phyloP scores from a whole-genome alignment of 2,888 invertebrate species.

The Drosophila mayaguana region DNA sequence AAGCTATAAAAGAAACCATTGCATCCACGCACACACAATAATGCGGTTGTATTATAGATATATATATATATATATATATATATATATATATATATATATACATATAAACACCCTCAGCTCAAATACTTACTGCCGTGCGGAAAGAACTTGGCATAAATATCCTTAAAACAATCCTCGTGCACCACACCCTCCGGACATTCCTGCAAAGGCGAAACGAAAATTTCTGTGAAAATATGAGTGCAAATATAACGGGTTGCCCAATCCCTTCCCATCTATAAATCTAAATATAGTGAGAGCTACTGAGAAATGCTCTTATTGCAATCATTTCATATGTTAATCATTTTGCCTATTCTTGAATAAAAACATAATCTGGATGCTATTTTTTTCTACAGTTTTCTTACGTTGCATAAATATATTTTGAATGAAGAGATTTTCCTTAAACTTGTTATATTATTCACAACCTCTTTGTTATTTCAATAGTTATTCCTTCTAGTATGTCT shows the following conservation, averaged over 20 bases:
- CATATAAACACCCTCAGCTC: not conserved
- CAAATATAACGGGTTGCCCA: slow-evolving; percentile 18
- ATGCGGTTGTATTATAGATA: not conserved
- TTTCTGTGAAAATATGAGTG: slow-evolving; percentile 57
- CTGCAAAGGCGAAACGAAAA: slow-evolving; percentile 87
- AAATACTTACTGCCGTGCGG: slow-evolving; percentile 97
- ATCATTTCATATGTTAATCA: slow-evolving; percentile 1
- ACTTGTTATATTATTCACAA: not conserved
- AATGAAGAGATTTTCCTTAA: not conserved
- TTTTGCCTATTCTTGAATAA: not conserved
- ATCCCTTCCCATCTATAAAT: not conserved
- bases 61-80: not conserved
- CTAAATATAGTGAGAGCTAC: not conserved
- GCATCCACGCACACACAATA: slow-evolving; percentile 33
- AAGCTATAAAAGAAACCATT: slow-evolving; percentile 59
- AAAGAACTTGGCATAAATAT: slow-evolving; percentile 99
- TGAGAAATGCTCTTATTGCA: not conserved
- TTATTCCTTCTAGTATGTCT: too few species aligned
- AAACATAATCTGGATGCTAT: not conserved
- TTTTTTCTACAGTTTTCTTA: not conserved
- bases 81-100: too few species aligned
- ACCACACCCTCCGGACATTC: slow-evolving; percentile 98
- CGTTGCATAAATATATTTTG: not conserved
- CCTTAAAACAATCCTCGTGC: slow-evolving; percentile 98
- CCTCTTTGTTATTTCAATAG: not conserved